phyloP scores from a whole-genome alignment of 2,113 vertebrate species.

The Seriola quinqueradiata region DNA sequence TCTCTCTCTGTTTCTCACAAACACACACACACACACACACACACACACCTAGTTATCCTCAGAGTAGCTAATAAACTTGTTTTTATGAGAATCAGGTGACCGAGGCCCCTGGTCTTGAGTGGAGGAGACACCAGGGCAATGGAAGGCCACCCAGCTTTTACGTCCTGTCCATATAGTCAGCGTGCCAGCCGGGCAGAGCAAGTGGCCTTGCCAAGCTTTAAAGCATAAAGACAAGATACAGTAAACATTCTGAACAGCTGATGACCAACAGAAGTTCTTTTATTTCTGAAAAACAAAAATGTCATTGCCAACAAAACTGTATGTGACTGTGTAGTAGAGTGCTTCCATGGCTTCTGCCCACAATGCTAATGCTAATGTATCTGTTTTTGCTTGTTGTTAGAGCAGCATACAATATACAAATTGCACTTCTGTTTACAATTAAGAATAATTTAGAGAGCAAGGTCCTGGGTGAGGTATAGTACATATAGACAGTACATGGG shows the following conservation, averaged over 20 bases:
- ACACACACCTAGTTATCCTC: slow-evolving; percentile 58
- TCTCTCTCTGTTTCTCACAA: too few species aligned
- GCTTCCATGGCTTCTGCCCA: too few species aligned
- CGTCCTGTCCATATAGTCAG: slow-evolving; percentile 81
- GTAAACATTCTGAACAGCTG: slow-evolving; percentile 3
- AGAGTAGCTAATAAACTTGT: slow-evolving; percentile 88
- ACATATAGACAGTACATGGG: neutral
- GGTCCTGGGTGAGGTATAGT: neutral
- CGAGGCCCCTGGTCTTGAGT: slow-evolving; percentile 85
- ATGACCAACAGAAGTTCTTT: neutral
- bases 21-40: slow-evolving; percentile 3
- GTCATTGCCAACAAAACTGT: neutral
- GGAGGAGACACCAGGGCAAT: slow-evolving; percentile 92
- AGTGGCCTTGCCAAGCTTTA: neutral
- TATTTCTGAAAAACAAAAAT: neutral
- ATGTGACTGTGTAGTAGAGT: neutral
- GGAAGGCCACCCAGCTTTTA: slow-evolving; percentile 88
- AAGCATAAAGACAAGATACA: slow-evolving; percentile 18
- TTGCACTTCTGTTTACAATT: too few species aligned
- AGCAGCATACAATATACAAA: too few species aligned
- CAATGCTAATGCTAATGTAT: too few species aligned
- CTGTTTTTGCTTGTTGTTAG: too few species aligned
- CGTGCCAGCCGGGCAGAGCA: slow-evolving; percentile 46
- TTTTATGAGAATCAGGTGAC: slow-evolving; percentile 89
- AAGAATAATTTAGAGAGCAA: neutral